These are phyloP conservation scores for Siniperca undulata DNA, from an alignment of 2,797 vertebrate genomes.

Conservation along the genomic window DNA sequence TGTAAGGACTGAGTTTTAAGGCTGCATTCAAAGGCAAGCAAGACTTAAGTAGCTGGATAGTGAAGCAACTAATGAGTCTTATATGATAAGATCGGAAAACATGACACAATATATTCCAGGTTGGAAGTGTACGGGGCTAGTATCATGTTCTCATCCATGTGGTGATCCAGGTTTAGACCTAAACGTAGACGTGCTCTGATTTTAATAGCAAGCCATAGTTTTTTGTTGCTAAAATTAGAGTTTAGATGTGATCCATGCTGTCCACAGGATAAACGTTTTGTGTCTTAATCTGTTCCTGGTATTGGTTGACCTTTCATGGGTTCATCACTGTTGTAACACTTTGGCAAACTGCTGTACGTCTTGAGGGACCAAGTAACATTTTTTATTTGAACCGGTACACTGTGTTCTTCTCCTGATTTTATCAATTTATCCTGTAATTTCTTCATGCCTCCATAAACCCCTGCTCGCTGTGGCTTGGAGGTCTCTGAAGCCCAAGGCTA, in stretches of 20 bases:
- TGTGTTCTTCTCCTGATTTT: slow-evolving; percentile 19
- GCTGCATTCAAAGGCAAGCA: not conserved
- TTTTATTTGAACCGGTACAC: slow-evolving; percentile 15
- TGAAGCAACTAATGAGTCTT: not conserved
- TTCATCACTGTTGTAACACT: not conserved
- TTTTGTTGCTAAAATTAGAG: slow-evolving; percentile 2
- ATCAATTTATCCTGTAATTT: slow-evolving; percentile 22
- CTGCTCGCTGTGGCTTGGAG: slow-evolving; percentile 11
- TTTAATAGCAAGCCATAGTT: not conserved
- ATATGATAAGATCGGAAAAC: not conserved
- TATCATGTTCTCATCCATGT: not conserved
- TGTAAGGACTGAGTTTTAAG: not conserved
- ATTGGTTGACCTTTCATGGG: not conserved
- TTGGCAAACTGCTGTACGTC: not conserved
- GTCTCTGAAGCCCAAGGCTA: slow-evolving; percentile 60
- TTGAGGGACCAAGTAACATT: not conserved
- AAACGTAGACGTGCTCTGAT: not conserved
- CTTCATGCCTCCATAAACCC: slow-evolving; percentile 25
- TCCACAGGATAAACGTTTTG: not conserved
- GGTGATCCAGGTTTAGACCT: not conserved
- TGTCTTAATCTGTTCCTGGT: slow-evolving; percentile 8
- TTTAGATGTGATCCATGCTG: slow-evolving; percentile 20
- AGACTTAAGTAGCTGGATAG: not conserved
- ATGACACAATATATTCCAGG: too few species aligned
- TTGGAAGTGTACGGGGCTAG: not conserved